Conservation (phyloP, 2,113 vertebrate genomes). For the Prunella fulvescens region DNA sequence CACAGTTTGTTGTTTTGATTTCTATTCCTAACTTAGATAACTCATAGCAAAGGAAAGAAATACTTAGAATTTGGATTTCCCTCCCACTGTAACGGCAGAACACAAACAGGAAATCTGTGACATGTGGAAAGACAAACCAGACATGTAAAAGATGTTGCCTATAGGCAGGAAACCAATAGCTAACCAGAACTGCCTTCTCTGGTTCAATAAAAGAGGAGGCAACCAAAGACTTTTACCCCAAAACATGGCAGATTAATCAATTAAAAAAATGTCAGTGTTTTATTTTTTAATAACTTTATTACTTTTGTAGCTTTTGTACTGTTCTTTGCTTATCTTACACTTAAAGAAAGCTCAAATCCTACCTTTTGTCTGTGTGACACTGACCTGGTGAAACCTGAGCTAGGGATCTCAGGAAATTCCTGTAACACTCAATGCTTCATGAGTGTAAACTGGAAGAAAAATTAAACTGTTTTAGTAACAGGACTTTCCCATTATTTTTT, state of each 20-base stretch:
- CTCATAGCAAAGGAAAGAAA: neutral
- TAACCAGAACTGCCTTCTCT: neutral
- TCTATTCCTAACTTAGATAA: neutral
- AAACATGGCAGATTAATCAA: neutral
- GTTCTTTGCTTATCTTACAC: neutral
- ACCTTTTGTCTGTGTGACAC: neutral
- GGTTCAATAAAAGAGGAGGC: neutral
- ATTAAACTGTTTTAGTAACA: neutral
- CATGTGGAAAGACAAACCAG: neutral
- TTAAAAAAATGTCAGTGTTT: neutral
- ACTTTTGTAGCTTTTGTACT: neutral
- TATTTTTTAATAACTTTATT: neutral
- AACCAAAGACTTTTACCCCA: neutral
- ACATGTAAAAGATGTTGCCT: neutral
- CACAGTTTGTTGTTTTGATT: neutral
- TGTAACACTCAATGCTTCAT: neutral
- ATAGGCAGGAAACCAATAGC: neutral
- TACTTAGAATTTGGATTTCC: neutral
- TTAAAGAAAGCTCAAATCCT: neutral
- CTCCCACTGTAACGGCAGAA: neutral
- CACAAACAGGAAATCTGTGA: neutral
- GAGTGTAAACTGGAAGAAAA: neutral
- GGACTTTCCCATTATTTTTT: neutral
- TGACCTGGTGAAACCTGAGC: neutral
- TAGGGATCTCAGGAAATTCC: neutral